Conservation (phyloP, 2,797 vertebrate species). For the Characodon lateralis region DNA sequence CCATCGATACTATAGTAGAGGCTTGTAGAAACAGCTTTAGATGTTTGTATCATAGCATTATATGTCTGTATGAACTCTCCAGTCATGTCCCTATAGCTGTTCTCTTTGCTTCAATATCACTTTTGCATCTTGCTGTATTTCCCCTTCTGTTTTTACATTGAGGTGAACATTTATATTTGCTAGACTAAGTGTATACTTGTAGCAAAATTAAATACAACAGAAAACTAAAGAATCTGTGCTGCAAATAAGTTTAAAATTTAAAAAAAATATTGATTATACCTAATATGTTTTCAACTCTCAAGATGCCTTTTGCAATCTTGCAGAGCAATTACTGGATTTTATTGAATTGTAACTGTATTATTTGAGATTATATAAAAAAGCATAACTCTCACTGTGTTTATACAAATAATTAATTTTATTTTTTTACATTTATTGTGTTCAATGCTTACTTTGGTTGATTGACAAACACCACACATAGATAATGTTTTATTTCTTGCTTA, state of each 20-base stretch:
- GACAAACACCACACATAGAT: no score
- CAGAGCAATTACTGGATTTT: background rate
- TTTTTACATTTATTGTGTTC: background rate
- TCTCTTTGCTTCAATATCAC: background rate
- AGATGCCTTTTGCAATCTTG: background rate
- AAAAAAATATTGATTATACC: background rate
- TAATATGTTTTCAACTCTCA: background rate
- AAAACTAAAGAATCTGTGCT: background rate
- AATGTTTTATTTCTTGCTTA: no score
- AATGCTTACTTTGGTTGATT: background rate
- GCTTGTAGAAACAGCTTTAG: slow-evolving; percentile 24
- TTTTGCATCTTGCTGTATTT: background rate
- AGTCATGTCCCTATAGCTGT: background rate
- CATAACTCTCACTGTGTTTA: no score
- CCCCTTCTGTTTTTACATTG: background rate
- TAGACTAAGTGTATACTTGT: background rate
- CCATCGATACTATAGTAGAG: slow-evolving; percentile 31
- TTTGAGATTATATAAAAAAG: background rate
- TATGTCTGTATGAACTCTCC: background rate
- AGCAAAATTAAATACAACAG: background rate
- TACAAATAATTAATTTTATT: background rate
- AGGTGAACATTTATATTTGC: background rate
- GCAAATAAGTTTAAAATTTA: background rate
- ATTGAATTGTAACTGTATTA: background rate
- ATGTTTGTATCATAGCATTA: background rate